Conservation (phyloP, 2,888 invertebrate species). For the Apotomis betuletana region DNA sequence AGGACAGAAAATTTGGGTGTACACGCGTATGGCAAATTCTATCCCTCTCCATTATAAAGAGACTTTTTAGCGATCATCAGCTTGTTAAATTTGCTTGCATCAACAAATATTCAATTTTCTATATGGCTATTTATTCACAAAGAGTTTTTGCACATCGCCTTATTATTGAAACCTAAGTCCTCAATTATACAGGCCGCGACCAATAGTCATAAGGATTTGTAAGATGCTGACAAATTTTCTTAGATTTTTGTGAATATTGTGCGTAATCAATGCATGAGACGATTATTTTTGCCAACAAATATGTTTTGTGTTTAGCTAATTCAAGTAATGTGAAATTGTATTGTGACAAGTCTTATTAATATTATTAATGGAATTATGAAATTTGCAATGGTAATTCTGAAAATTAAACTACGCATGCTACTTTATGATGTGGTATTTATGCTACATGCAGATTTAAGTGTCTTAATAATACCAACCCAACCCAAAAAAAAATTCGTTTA, state of each 20-base stretch:
- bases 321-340: conserved; percentile 6
- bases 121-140: neutral
- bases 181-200: conserved; percentile 15
- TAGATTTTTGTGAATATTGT: neutral
- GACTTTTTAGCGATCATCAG: too few relatives aligned
- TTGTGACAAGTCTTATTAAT: neutral
- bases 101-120: neutral
- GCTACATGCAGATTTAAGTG: too few relatives aligned
- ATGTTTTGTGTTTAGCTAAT: neutral
- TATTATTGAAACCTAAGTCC: neutral
- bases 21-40: too few relatives aligned
- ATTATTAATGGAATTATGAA: neutral
- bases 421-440: too few relatives aligned
- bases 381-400: too few relatives aligned
- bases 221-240: neutral
- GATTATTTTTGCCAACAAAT: conserved; percentile 4
- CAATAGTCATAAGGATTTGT: conserved; percentile 29
- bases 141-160: conserved; percentile 11
- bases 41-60: too few relatives aligned
- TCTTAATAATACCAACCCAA: too few relatives aligned
- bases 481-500: too few relatives aligned
- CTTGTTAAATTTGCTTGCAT: too few relatives aligned
- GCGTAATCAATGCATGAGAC: neutral
- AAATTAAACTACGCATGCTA: too few relatives aligned
- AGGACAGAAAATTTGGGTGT: too few relatives aligned